Conservation (phyloP, 2,888 invertebrate genomes). For the Achlya flavicornis region DNA sequence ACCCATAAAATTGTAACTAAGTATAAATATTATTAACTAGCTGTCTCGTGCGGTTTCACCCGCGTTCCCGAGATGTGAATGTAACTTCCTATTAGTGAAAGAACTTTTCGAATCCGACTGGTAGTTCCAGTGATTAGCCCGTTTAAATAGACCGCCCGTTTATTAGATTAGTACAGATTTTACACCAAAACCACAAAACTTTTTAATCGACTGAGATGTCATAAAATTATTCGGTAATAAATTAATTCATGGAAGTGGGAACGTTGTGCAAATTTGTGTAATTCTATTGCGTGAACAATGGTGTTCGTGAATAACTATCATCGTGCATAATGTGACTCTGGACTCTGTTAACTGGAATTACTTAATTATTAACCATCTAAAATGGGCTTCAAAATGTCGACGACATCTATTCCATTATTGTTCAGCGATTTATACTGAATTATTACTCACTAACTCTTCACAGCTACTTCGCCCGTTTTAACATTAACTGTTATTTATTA, state of each 20-base stretch:
- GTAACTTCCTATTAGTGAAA: no score
- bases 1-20: no score
- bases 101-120: no score
- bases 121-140: no score
- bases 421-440: background rate
- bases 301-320: constrained; percentile 29
- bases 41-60: no score
- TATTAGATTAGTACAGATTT: no score
- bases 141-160: no score
- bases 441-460: background rate
- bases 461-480: background rate
- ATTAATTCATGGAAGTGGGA: constrained; percentile 26
- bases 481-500: background rate
- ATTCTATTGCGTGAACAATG: constrained; percentile 30
- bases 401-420: constrained; percentile 12
- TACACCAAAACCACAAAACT: constrained; percentile 5
- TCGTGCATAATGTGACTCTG: constrained; percentile 26
- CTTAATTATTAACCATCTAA: constrained; percentile 32
- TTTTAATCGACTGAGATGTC: constrained; percentile 37
- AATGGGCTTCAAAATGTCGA: constrained; percentile 19
- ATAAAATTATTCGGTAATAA: constrained; percentile 28
- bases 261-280: constrained; percentile 27
- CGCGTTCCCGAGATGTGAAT: no score
- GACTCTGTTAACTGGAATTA: constrained; percentile 29
- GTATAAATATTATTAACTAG: no score